Evolutionary conservation across 1,140 invertebrate species (phyloP).

Genomic region (Theocolax elegans): DNA sequence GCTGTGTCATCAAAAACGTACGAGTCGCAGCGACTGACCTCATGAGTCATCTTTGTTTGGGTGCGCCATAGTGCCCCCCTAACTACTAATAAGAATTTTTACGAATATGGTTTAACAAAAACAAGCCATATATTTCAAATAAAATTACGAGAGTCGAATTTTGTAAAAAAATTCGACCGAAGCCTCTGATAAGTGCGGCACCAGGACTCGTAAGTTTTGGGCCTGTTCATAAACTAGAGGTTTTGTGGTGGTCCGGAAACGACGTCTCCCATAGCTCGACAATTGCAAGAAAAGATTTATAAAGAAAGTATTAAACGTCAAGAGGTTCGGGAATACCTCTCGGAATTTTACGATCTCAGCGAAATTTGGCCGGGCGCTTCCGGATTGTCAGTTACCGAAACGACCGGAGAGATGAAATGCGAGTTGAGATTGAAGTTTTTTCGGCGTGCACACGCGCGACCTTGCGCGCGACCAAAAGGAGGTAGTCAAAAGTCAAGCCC

Average conservation of each 20-base stretch:
- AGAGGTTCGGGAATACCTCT: neutral
- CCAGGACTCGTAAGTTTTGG: conserved; percentile 21
- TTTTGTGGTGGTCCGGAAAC: conserved; percentile 11
- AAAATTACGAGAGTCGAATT: no score
- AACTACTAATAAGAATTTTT: no score
- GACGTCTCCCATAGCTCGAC: conserved; percentile 12
- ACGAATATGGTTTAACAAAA: no score
- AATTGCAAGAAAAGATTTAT: conserved; percentile 8
- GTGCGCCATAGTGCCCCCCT: no score
- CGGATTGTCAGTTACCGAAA: conserved; percentile 51
- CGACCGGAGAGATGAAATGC: conserved; percentile 41
- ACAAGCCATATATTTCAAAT: no score
- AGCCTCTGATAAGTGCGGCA: no score
- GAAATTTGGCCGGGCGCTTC: conserved; percentile 34
- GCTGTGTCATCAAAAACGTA: no score
- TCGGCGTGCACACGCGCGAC: neutral
- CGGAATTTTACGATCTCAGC: conserved; percentile 20
- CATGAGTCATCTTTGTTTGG: no score
- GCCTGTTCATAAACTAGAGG: conserved; percentile 11
- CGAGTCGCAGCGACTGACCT: no score
- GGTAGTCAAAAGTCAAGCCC: neutral
- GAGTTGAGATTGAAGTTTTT: neutral
- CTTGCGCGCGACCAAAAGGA: neutral
- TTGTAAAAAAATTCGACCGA: no score
- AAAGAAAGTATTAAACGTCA: conserved; percentile 20